Evolutionary conservation across 2,113 vertebrate genomes (phyloP).

Genomic region (Anas platyrhynchos): DNA sequence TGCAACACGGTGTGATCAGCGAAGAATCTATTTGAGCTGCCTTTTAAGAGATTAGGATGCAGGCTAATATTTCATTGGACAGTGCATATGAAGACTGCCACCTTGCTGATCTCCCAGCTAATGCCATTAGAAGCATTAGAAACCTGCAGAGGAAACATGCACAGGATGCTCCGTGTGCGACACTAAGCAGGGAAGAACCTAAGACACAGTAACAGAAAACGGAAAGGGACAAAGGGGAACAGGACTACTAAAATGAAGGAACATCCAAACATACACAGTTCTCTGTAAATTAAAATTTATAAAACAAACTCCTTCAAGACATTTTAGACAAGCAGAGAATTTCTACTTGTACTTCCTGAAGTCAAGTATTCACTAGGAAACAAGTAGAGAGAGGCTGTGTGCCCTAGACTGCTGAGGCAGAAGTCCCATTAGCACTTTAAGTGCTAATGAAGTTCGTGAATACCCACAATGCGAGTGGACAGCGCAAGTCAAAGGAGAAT

Average conservation of each 20-base stretch:
- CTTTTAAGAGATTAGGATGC: not conserved
- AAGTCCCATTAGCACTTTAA: not conserved
- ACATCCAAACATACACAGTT: not conserved
- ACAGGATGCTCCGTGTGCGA: not conserved
- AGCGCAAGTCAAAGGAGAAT: not conserved
- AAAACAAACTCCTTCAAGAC: not conserved
- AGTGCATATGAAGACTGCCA: fast-evolving
- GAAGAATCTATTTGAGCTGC: not conserved
- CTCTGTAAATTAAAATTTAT: not conserved
- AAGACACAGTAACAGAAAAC: not conserved
- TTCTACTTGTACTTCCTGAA: not conserved
- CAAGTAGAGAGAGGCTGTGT: not conserved
- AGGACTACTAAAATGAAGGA: not conserved
- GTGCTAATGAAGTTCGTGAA: fast-evolving
- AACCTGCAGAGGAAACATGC: not conserved
- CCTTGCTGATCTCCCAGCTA: not conserved
- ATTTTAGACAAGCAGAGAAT: not conserved
- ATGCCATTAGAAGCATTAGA: not conserved
- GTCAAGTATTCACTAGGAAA: not conserved
- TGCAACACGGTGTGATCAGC: not conserved
- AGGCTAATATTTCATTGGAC: not conserved
- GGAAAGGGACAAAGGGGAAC: not conserved
- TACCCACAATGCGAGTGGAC: fast-evolving
- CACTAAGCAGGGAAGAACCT: not conserved
- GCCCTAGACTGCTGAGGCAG: not conserved